phyloP scores from a whole-genome alignment of 1,140 invertebrate species.

The Laodelphax striatellus region DNA sequence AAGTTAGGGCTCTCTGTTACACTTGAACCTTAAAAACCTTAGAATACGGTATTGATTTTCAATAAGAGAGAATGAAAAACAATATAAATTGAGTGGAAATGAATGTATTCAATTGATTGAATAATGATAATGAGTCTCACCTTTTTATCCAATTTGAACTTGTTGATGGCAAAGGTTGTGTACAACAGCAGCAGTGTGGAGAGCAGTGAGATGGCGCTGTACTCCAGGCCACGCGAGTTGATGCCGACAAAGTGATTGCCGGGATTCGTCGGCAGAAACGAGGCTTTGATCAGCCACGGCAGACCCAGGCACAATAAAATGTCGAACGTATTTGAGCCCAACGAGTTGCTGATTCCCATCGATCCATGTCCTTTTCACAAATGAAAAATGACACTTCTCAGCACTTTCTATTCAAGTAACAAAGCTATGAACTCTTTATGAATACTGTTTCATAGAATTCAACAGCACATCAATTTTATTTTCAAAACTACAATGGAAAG shows the following conservation, averaged over 20 bases:
- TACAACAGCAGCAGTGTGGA: slow-evolving; percentile 68
- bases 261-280: slow-evolving; percentile 55
- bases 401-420: too few species aligned
- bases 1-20: too few species aligned
- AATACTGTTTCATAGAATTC: too few species aligned
- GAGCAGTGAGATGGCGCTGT: slow-evolving; percentile 66
- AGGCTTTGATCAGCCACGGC: slow-evolving; percentile 73
- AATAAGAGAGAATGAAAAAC: too few species aligned
- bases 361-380: slow-evolving; percentile 57
- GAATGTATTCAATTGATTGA: too few species aligned
- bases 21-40: too few species aligned
- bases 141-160: slow-evolving; percentile 65
- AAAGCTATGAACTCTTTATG: too few species aligned
- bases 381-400: too few species aligned
- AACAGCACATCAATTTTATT: too few species aligned
- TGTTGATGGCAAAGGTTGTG: slow-evolving; percentile 58
- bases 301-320: slow-evolving; percentile 74
- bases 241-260: slow-evolving; percentile 61
- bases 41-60: too few species aligned
- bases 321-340: slow-evolving; percentile 84
- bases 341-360: slow-evolving; percentile 83
- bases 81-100: too few species aligned
- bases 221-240: slow-evolving; percentile 68
- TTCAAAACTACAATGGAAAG: too few species aligned
- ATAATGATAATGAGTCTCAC: slow-evolving; percentile 26